These are phyloP conservation scores for Muscicapa striata DNA, from an alignment of 2,797 vertebrate species.

Conservation along the genomic window DNA sequence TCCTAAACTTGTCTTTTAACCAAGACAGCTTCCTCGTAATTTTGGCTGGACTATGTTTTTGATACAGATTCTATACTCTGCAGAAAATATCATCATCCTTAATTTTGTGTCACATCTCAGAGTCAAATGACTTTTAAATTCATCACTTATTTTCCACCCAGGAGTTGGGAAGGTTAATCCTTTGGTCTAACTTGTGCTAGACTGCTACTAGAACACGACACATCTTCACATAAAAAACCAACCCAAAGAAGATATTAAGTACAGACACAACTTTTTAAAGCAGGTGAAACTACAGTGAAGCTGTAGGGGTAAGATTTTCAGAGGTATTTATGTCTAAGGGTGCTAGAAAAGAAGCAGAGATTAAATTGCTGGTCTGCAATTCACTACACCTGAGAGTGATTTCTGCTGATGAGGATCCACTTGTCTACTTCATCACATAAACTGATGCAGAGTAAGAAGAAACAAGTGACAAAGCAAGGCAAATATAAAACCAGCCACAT, in stretches of 20 bases:
- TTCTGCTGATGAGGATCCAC: background rate
- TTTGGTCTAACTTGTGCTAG: background rate
- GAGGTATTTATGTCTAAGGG: background rate
- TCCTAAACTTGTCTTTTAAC: background rate
- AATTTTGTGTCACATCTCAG: background rate
- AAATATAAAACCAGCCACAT: background rate
- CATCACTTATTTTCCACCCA: background rate
- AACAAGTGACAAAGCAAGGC: background rate
- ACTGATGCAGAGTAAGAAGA: background rate
- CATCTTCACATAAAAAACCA: background rate
- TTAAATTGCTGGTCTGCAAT: background rate
- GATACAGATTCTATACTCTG: background rate
- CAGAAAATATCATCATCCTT: background rate
- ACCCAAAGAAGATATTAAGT: background rate
- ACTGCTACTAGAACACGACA: background rate
- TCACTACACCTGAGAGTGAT: background rate
- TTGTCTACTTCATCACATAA: background rate
- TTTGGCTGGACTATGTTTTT: background rate
- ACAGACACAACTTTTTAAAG: background rate
- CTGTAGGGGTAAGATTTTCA: background rate
- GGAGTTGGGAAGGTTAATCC: background rate
- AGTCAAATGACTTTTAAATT: background rate
- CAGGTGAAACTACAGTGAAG: background rate
- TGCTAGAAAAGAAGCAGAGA: background rate
- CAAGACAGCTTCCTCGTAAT: background rate